Evolutionary conservation across 2,113 vertebrate species (phyloP), one percentile per base, ranked within the genome.

Genomic region (Nibea albiflora): DNA sequence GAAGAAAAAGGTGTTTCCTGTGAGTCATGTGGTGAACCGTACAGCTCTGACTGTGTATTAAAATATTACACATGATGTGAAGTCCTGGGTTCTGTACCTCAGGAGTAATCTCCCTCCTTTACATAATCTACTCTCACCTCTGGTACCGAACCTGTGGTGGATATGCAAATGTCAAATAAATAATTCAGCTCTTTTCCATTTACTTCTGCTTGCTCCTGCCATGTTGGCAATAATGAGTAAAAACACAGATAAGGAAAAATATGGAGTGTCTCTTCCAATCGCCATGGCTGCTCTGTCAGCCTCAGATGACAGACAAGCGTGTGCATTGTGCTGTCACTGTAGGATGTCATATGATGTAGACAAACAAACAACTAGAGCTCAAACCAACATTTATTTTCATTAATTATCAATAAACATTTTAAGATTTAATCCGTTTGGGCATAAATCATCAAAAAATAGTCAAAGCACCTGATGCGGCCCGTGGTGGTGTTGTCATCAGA

Each of bases 101-200:
- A 35, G 26, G 72, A 85, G 80, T 78, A 88, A 88, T 92, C 75
- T 83, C 16, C 65, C 64, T 74, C 47, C 16, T 56, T 88, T 85
- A 90, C 79, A 78, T 73, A 70, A 74, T 81, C 70, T 78, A 76
- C 81, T 62, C 64, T 74, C 42, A 70, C 54, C 56, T 14, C 50
- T 64, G 35, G 53, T 67, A 78, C 80, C 60, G 61, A 88, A 89
- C 75, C 82, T 83, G 87, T 87, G 77, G 72, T 63, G 80, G 71
- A 90, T 91, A 92, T 93, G 90, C 78, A 89, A 90, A 94, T 93
- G 68, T 46, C 1, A 63, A 64, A 93, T 93, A 88, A 90, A 94
- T 92, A 88, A 90, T 92, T 93, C 80, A 80, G 22, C 39, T 83
- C 19, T 49, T 86, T 73, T 78, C 72, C 60, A 65, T 88, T 87